Evolutionary conservation across 2,888 invertebrate species (phyloP).

Genomic region (Stictocephala bisonia): DNA sequence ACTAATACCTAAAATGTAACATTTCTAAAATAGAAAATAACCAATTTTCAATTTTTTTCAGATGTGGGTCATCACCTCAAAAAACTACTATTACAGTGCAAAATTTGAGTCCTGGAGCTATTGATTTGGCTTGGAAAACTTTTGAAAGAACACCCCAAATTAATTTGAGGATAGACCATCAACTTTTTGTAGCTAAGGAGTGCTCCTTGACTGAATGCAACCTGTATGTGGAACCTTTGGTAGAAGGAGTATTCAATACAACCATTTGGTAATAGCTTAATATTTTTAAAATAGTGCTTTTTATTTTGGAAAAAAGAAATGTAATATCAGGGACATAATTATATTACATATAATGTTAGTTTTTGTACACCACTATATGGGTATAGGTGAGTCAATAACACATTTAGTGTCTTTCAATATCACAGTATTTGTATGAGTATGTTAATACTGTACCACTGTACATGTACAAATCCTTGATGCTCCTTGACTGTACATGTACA

Average conservation of each 20-base stretch:
- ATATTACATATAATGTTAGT: too few relatives aligned
- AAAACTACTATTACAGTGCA: background rate
- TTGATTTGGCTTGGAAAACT: background rate
- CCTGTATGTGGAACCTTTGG: background rate
- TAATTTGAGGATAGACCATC: background rate
- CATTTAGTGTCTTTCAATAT: too few relatives aligned
- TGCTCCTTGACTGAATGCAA: background rate
- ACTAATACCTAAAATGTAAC: too few relatives aligned
- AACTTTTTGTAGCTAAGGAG: background rate
- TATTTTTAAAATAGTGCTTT: background rate
- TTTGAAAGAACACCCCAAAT: background rate
- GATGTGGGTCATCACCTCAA: background rate
- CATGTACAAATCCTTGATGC: too few relatives aligned
- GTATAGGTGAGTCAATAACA: too few relatives aligned
- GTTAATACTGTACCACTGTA: too few relatives aligned
- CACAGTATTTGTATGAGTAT: too few relatives aligned
- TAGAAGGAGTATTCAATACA: background rate
- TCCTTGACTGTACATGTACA: too few relatives aligned
- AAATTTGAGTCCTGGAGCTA: background rate
- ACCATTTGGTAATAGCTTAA: background rate
- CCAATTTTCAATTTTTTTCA: background rate
- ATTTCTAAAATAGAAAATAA: too few relatives aligned
- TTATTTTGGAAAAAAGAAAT: too few relatives aligned
- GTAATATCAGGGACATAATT: too few relatives aligned
- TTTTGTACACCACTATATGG: too few relatives aligned